Base-by-base conservation (phyloP, 2,888 invertebrate genomes). In the Protophormia terraenovae region DNA sequence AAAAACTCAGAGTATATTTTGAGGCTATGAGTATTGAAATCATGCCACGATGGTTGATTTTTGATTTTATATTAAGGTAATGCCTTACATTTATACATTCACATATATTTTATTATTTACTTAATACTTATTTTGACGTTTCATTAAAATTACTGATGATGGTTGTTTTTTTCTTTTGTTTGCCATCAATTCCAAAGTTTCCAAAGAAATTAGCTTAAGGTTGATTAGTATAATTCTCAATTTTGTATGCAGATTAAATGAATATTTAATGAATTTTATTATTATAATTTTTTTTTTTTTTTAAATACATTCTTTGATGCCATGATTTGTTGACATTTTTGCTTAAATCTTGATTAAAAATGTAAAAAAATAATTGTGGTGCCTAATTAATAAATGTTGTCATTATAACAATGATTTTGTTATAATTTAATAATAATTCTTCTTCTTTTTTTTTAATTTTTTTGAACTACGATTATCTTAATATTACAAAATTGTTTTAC, bases 141-240 rank as follows among this genome's bases (percentile, higher is more conserved):
- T 27, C 35, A 60, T 50, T 69, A 27, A 60, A 69, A 78, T 69
- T 69, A 50, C 22, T 67, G 16, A 47, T n/a, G n/a, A n/a, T n/a
- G n/a, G n/a, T n/a, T n/a, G n/a, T n/a, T n/a, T n/a, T n/a, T n/a
- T n/a, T n/a, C n/a, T n/a, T n/a, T n/a, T 47, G 55, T 47, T 24
- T 69, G 47, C 19, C 8, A 22, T 19, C 3, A n/a, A 35, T 47
- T 5, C n/a, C 45, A 35, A 41, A 45, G 32, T 24, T 14, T 45
- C 7, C 5, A n/a, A 1, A 0, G 24, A 47, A 45, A 58, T 16
- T 22, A 32, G 16, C 55, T 77, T 29, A 66, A 67, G 29, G 66
- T 8, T 60, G 12, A 32, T 47, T 16, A n/a, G n/a, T n/a, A n/a
- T n/a, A 47, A 19, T 47, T 12, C 6, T 19, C 16, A 47, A 19